Evolutionary conservation across 2,113 vertebrate genomes (phyloP), one percentile per base, ranked within the genome.

Genomic region (Fregata magnificens): DNA sequence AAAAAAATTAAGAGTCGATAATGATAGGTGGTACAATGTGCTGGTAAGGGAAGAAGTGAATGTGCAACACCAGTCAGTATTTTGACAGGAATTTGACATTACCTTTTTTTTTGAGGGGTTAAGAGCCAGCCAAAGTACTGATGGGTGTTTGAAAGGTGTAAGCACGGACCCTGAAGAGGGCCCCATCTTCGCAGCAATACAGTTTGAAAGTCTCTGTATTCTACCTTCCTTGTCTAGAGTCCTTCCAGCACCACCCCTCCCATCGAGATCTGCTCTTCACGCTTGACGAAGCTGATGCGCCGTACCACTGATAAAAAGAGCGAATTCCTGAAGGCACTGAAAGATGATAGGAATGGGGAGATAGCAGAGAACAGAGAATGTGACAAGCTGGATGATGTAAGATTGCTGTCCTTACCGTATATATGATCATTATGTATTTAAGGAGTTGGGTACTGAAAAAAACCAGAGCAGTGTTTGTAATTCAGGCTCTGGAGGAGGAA

Each of bases 211-310:
- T 96, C 5, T 94, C 72, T 96, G 0, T 92, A 6, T 82, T 95
- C 84, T 63, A 4, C n/a, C 4, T 90, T 52, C 56, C 26, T n/a
- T 94, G 42, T 70, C 21, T 95, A 99, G 99, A 99, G 98, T 93
- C 99, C 99, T 70, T 99, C 99, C 97, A 99, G 99, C 98, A 99
- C 98, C 95, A 99, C 99, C 91, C 99, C 99, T 97, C 99, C 99
- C 42, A 99, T 99, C 56, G 99, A 99, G 98, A 99, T 99, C 86
- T 99, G 98, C 94, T 99, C 99, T 38, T 99, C 99, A 24, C 99
- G 99, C 92, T 98, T 99, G 96, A 98, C 98, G 21, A 99, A 99
- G 97, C 98, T 99, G 98, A 99, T 99, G 98, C 99, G 99, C 26
- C 99, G 99, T 62, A 99, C 99, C 97, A 99, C 99, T 2, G 99